Base-by-base conservation (phyloP, 2,113 vertebrate genomes). In the Emydocephalus ijimae region DNA sequence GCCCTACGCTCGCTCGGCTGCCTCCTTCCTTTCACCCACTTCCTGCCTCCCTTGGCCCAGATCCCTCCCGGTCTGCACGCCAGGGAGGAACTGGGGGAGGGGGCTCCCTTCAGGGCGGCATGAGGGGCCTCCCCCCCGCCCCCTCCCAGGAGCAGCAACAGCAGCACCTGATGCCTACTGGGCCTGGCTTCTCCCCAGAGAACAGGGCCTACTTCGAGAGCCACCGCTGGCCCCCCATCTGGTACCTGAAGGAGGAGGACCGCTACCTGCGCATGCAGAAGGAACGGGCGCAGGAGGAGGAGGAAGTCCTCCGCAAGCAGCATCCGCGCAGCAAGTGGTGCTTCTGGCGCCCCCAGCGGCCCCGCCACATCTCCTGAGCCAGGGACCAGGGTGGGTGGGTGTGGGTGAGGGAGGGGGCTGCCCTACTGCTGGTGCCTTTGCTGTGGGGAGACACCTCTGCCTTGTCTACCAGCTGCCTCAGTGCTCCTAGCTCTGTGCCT, bases 191-290 rank as follows among this genome's bases (percentile, higher is more conserved):
- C 26, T 91, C 50, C 91, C 2, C 91, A 99, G 98, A 98, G 64
- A 99, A 98, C 96, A 98, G 97, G 97, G 97, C 93, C 20, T 98
- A 99, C 96, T 99, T 98, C 90, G 98, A 98, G 97, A 98, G 98
- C 95, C 97, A 98, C 93, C 98, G 98, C 69, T 99, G 98, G 98
- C 98, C 98, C 1, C 98, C 98, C 0, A 97, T 99, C 86, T 99
- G 98, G 98, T 98, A 98, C 97, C 97, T 99, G 92, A 99, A 98
- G 94, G 98, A 98, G 96, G 98, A 99, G 95, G 98, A 99, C 90
- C 98, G 98, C 93, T 99, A 98, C 93, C 97, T 98, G 95, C 98
- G 98, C 89, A 98, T 97, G 5, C 97, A 98, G 96, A 98, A 98
- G 95, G 98, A 98, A 96, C 97, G 98, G 7, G 9, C 34, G 1